phyloP scores from a whole-genome alignment of 92 coral and sea anemone genomes.

The Porites divaricata region DNA sequence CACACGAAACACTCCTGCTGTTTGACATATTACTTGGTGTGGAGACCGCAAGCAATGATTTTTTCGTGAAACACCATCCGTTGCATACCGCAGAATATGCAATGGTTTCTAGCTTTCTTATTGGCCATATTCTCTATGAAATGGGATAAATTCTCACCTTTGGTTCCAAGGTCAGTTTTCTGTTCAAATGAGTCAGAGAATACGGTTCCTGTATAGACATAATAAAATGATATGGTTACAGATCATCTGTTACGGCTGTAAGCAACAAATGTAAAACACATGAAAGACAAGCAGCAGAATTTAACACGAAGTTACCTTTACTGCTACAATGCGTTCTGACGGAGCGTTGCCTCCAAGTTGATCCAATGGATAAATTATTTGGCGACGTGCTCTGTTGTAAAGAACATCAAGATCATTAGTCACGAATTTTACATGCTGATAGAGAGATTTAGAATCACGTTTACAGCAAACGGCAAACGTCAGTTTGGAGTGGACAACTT shows the following conservation, averaged over 20 bases:
- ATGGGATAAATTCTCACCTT: constrained; percentile 65
- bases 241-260: background rate
- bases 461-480: too few relatives aligned
- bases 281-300: too few relatives aligned
- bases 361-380: constrained; percentile 86
- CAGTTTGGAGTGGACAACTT: too few relatives aligned
- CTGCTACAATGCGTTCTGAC: constrained; percentile 81
- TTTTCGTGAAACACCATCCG: too few relatives aligned
- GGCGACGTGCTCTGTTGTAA: constrained; percentile 90
- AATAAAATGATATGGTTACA: background rate
- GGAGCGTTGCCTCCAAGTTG: constrained; percentile 90
- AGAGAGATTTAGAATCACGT: too few relatives aligned
- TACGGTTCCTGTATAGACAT: constrained; percentile 75
- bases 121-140: too few relatives aligned
- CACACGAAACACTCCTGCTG: too few relatives aligned
- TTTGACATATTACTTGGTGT: too few relatives aligned
- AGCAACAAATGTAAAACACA: background rate
- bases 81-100: too few relatives aligned
- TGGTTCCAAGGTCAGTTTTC: constrained; percentile 96
- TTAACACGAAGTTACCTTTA: constrained; percentile 51
- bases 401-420: background rate
- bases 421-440: too few relatives aligned
- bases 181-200: constrained; percentile 92
- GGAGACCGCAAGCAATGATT: too few relatives aligned
- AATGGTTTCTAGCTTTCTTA: too few relatives aligned